Evolutionary conservation across 2,113 vertebrate species (phyloP).

Genomic region (Cyphomyrus discorhynchus): DNA sequence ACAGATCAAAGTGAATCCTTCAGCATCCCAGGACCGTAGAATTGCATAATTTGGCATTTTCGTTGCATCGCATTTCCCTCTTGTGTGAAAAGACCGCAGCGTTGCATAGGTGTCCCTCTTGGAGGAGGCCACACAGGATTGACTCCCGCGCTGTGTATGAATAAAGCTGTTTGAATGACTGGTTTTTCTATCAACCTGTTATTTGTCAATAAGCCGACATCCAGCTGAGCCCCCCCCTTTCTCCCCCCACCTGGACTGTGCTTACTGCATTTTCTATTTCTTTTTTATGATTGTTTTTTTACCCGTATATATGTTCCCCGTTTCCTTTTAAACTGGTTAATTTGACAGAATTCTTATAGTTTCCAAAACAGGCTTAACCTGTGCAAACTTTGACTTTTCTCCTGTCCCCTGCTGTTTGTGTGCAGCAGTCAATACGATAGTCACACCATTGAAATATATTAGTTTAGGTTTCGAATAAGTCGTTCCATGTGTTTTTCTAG

Average conservation of each 20-base stretch:
- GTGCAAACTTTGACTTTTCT: not conserved
- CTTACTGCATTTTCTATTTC: not conserved
- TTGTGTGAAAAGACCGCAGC: not conserved
- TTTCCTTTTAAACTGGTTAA: not conserved
- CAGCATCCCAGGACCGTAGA: not conserved
- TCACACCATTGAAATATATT: not conserved
- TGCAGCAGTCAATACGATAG: not conserved
- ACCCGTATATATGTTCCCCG: not conserved
- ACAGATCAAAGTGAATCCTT: not conserved
- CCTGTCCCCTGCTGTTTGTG: not conserved
- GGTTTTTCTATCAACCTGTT: not conserved
- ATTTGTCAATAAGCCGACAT: not conserved
- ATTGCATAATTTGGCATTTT: not conserved
- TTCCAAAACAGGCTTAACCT: not conserved
- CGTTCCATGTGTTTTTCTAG: slow-evolving; percentile 46
- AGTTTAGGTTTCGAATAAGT: not conserved
- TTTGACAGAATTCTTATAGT: not conserved
- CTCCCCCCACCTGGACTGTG: not conserved
- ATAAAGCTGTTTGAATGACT: not conserved
- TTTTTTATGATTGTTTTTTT: not conserved
- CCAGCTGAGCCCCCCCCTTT: not conserved
- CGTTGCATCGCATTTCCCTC: not conserved
- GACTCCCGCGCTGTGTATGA: not conserved
- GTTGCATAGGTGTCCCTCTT: no score
- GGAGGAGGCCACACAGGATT: no score